Evolutionary conservation across 1,140 invertebrate genomes (phyloP).

Genomic region (Brachionus manjavacas): DNA sequence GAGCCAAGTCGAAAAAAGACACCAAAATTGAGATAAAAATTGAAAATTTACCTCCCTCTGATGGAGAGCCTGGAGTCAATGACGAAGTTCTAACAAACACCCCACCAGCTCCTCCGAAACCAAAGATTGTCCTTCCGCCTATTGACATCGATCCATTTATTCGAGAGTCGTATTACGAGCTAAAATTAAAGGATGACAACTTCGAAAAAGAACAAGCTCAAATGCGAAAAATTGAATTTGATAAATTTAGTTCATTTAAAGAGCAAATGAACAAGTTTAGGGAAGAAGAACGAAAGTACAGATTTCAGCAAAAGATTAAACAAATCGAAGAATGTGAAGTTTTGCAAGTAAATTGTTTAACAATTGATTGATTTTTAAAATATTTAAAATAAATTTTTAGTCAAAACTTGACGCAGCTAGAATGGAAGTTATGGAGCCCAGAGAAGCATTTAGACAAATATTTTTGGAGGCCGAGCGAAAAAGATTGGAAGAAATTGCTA

Average conservation of each 20-base stretch:
- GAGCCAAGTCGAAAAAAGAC: no score
- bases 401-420: conserved; percentile 51
- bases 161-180: not conserved
- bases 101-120: conserved; percentile 50
- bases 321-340: conserved; percentile 36
- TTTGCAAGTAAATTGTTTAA: not conserved
- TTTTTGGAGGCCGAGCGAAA: conserved; percentile 53
- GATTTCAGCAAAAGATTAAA: conserved; percentile 28
- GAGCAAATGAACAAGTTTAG: conserved; percentile 25
- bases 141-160: conserved; percentile 53
- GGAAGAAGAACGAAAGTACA: conserved; percentile 14
- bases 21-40: not conserved
- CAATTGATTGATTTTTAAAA: not conserved
- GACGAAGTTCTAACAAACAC: conserved; percentile 49
- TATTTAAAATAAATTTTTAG: conserved; percentile 44
- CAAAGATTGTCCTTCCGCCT: conserved; percentile 51
- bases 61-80: not conserved
- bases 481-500: conserved; percentile 50
- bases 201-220: conserved; percentile 23
- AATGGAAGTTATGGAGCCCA: conserved; percentile 49
- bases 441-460: conserved; percentile 55
- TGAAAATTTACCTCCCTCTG: not conserved
- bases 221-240: conserved; percentile 1
- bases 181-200: not conserved
- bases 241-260: not conserved